These are phyloP conservation scores for Rousettus madagascariensis DNA, from an alignment of 2,797 vertebrate species.

Conservation along the genomic window DNA sequence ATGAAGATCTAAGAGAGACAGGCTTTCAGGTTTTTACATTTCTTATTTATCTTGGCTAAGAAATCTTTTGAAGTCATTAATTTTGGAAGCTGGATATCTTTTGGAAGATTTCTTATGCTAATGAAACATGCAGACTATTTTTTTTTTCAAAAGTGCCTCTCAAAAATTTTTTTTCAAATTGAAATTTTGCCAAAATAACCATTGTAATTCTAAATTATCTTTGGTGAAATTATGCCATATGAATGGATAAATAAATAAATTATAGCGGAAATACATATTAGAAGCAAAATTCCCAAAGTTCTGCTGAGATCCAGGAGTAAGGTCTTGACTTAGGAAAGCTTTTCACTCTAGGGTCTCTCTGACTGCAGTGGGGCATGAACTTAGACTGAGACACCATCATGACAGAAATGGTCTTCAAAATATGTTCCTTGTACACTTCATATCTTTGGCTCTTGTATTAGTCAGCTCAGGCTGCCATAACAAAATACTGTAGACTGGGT, in stretches of 20 bases:
- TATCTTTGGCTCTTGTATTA: neutral
- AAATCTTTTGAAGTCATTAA: neutral
- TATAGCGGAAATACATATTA: neutral
- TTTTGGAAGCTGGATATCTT: constrained; percentile 2
- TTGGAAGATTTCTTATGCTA: neutral
- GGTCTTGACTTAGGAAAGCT: neutral
- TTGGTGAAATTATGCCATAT: neutral
- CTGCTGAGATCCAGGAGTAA: neutral
- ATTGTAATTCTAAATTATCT: neutral
- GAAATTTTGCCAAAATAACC: neutral
- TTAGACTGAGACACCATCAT: neutral
- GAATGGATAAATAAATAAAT: neutral
- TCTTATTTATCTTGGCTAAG: neutral
- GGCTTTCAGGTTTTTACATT: neutral
- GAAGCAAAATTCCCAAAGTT: neutral
- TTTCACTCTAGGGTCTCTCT: neutral
- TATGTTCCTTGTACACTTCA: neutral
- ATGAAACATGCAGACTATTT: neutral
- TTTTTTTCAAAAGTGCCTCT: neutral
- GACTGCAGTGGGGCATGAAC: neutral
- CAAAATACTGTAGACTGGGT: neutral
- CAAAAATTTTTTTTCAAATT: constrained; percentile 26
- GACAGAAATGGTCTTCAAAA: neutral
- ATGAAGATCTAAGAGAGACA: neutral
- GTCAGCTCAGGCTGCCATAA: neutral